These are phyloP conservation scores for Ambastaia sidthimunki DNA, from an alignment of 2,797 vertebrate genomes.

Conservation along the genomic window DNA sequence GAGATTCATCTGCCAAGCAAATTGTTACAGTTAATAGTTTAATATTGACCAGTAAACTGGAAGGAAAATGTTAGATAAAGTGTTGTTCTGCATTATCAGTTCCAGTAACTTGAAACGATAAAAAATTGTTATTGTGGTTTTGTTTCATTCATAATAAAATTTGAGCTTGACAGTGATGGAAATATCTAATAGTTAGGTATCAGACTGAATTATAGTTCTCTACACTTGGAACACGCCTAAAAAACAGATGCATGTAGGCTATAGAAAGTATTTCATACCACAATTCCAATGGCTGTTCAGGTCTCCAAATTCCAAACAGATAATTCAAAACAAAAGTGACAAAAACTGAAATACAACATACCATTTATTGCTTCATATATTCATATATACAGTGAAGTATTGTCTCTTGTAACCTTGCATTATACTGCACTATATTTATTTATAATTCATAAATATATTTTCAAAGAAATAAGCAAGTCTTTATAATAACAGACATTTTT, in stretches of 20 bases:
- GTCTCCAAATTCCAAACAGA: slow-evolving; percentile 35
- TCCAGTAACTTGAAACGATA: neutral
- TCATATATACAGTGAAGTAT: slow-evolving; percentile 30
- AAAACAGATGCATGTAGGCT: slow-evolving; percentile 6
- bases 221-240: neutral
- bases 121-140: too few relatives aligned
- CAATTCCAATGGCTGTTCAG: slow-evolving; percentile 27
- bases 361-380: slow-evolving; percentile 41
- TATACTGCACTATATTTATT: slow-evolving; percentile 9
- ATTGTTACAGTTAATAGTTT: slow-evolving; percentile 11
- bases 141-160: neutral
- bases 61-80: slow-evolving; percentile 12
- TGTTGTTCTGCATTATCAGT: neutral
- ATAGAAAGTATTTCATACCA: slow-evolving; percentile 35
- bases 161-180: neutral
- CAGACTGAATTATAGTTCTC: neutral
- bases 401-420: slow-evolving; percentile 11
- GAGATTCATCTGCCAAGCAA: slow-evolving; percentile 28
- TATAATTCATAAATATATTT: neutral
- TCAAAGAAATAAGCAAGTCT: neutral
- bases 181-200: neutral
- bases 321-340: slow-evolving; percentile 52
- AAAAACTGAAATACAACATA: slow-evolving; percentile 45
- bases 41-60: slow-evolving; percentile 20
- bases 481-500: slow-evolving; percentile 24